phyloP scores from a whole-genome alignment of 2,888 invertebrate species.

The Pollenia labialis region DNA sequence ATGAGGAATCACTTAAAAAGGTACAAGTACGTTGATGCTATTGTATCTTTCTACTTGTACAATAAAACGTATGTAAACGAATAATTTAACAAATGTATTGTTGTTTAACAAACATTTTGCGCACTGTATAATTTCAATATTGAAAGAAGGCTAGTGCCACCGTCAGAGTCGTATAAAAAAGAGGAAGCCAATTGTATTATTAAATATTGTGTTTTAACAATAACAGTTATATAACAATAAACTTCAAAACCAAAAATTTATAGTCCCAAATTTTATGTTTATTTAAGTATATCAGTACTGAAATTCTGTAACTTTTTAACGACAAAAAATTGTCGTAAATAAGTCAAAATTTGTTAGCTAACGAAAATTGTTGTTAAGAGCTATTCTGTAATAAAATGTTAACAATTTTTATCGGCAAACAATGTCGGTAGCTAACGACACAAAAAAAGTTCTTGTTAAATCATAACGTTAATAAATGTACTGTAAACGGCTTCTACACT shows the following conservation, averaged over 20 bases:
- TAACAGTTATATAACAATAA: not conserved
- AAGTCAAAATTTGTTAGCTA: too few species aligned
- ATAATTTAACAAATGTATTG: constrained; percentile 45
- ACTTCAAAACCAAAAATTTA: not conserved
- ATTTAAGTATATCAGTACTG: not conserved
- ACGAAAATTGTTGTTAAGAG: too few species aligned
- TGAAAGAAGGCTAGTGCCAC: constrained; percentile 26
- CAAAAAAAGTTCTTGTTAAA: too few species aligned
- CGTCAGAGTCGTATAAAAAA: constrained; percentile 22
- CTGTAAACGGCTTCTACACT: too few species aligned
- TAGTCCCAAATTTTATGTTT: constrained; percentile 11
- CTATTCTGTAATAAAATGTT: too few species aligned
- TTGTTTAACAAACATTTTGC: constrained; percentile 45
- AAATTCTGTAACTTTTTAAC: too few species aligned
- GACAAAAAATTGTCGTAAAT: too few species aligned
- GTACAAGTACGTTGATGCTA: constrained; percentile 25
- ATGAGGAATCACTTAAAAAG: not conserved
- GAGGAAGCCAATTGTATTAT: constrained; percentile 27
- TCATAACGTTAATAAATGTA: too few species aligned
- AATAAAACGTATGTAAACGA: constrained; percentile 25
- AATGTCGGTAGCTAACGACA: too few species aligned
- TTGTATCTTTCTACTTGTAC: constrained; percentile 32
- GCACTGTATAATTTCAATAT: constrained; percentile 40
- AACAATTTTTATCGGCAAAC: too few species aligned
- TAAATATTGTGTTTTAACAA: not conserved